phyloP scores from a whole-genome alignment of 64 coral and sea anemone species.

The Montipora sp. region DNA sequence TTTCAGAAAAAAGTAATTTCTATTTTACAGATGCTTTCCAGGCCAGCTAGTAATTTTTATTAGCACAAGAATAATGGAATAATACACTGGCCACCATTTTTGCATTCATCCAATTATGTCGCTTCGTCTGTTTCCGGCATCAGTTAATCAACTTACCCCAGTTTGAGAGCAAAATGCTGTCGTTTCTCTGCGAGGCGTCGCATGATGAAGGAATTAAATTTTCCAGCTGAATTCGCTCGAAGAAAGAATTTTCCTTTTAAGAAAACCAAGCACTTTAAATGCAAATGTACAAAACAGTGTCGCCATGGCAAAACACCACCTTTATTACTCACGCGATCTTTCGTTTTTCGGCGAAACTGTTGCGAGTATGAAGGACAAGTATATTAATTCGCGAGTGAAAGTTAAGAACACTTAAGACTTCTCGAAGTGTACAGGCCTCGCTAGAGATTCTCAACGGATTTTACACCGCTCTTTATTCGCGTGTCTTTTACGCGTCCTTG shows the following conservation, averaged over 20 bases:
- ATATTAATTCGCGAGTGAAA: neutral
- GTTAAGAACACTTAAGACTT: neutral
- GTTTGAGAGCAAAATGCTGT: neutral
- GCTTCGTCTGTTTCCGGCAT: neutral
- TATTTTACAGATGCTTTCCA: too few species aligned
- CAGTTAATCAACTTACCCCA: neutral
- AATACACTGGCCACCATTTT: too few species aligned
- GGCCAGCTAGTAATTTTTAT: too few species aligned
- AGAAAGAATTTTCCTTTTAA: conserved; percentile 12
- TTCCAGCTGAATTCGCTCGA: conserved; percentile 21
- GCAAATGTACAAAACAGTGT: conserved; percentile 8
- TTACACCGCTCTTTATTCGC: neutral
- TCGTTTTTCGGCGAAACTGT: neutral
- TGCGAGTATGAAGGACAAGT: neutral
- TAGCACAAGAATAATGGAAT: too few species aligned
- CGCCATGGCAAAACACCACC: conserved; percentile 37
- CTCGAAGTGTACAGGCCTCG: neutral
- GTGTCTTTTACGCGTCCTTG: neutral
- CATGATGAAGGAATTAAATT: neutral
- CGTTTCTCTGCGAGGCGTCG: neutral
- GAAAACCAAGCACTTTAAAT: neutral
- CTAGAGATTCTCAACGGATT: neutral
- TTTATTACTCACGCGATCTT: neutral
- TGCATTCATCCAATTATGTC: neutral
- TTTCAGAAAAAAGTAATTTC: too few species aligned